Base-by-base conservation (phyloP, 2,113 vertebrate species). In the Forbesichthys agassizii region DNA sequence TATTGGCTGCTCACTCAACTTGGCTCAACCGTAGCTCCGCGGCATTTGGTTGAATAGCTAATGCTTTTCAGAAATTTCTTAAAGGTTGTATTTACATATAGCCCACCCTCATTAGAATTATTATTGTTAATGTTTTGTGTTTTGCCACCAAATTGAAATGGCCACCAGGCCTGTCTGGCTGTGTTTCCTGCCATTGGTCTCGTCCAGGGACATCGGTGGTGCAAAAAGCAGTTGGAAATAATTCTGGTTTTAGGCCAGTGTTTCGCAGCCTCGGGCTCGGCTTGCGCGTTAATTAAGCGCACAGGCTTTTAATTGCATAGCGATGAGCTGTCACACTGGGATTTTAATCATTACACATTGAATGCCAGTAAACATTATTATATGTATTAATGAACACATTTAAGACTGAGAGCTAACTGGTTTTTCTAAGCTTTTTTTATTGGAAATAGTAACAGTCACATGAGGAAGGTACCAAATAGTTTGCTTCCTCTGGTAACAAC, bases 311-410 rank as follows among this genome's bases (percentile, higher is more conserved):
- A 86, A 88, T 83, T 90, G 79, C 83, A 54, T 82, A 82, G 90
- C 80, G 87, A 84, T 83, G 78, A 82, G 81, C 81, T 86, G 86
- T 86, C 84, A 84, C 75, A 78, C 73, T 55, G 52, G 67, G 84
- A 77, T 83, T 86, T 91, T 87, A 92, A 91, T 92, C 86, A 83
- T 76, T 54, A 20, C 74, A 74, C 78, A 78, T 66, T 86, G 72
- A 84, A 75, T 56, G 84, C 84, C 85, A 84, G 80, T 78, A 74
- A 5, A 82, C 79, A 74, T 86, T 85, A 81, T 80, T 83, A 80
- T 82, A 67, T 69, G 64, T 86, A 88, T 89, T 91, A 89, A 88
- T 88, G 85, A 90, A 80, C 80, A 51, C 66, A 85, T 87, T 80
- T 80, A 84, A 82, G 73, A 74, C 57, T 64, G 76, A 70, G 75